A percentile compares a stretch with the other conserved stretches of the same genome.
phyloP scores from a whole-genome alignment of 2,888 invertebrate genomes.

The Carcina quercana region DNA sequence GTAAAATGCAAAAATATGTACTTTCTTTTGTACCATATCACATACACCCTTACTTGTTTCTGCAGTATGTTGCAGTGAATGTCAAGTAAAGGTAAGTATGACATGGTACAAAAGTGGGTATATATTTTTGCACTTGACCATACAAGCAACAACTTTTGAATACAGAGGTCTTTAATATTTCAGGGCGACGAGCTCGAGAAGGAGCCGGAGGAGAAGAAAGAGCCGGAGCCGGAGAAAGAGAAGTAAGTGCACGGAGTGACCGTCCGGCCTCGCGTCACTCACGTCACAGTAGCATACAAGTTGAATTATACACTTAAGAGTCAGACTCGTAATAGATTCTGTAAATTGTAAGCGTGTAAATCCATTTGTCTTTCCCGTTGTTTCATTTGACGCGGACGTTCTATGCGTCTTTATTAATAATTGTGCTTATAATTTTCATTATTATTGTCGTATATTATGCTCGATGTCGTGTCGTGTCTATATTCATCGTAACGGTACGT shows the following conservation, averaged over 20 bases:
- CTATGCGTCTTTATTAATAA: constrained; percentile 30
- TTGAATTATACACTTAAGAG: constrained; percentile 46
- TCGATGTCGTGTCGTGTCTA: constrained; percentile 35
- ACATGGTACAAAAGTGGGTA: too few relatives aligned
- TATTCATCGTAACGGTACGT: neutral
- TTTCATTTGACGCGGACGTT: constrained; percentile 39
- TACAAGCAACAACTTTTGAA: neutral
- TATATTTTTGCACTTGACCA: too few relatives aligned
- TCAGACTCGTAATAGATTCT: constrained; percentile 54
- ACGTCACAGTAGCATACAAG: constrained; percentile 25
- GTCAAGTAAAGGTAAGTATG: too few relatives aligned
- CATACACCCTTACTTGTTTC: too few relatives aligned
- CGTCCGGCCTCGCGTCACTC: constrained; percentile 18
- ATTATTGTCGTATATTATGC: constrained; percentile 23
- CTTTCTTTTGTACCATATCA: too few relatives aligned
- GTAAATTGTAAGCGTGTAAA: constrained; percentile 63
- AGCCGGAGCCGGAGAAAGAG: constrained; percentile 60
- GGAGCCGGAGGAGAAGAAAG: constrained; percentile 82
- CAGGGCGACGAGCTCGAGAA: constrained; percentile 80
- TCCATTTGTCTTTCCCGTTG: constrained; percentile 71
- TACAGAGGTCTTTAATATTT: constrained; percentile 24
- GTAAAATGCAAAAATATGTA: too few relatives aligned
- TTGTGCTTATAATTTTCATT: constrained; percentile 28
- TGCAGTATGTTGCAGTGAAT: too few relatives aligned
- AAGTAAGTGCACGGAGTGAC: constrained; percentile 40